Percentiles rank a stretch among this genome's conserved stretches.
Evolutionary conservation across 1,140 invertebrate species (phyloP).

Genomic region (Orius insidiosus): DNA sequence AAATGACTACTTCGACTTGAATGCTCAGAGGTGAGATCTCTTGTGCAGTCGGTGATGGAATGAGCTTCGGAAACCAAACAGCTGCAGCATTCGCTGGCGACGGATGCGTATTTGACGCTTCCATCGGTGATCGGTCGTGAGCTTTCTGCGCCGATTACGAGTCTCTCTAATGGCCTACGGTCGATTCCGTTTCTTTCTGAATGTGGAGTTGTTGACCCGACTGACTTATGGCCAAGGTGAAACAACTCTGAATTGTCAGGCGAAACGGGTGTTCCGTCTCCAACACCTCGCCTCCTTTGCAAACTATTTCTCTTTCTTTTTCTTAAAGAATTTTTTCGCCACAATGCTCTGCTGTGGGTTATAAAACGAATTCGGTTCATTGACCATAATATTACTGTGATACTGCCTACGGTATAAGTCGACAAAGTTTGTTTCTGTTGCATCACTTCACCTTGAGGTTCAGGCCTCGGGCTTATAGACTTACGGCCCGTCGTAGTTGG

Average conservation of each 20-base stretch:
- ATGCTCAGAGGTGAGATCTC: constrained; percentile 19
- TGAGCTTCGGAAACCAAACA: constrained; percentile 16
- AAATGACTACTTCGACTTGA: constrained; percentile 18
- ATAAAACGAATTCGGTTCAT: constrained; percentile 70
- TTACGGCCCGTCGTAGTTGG: constrained; percentile 26
- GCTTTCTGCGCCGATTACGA: constrained; percentile 20
- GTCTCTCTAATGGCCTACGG: constrained; percentile 14
- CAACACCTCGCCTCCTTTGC: constrained; percentile 42
- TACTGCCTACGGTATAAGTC: constrained; percentile 50
- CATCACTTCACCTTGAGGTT: constrained; percentile 23
- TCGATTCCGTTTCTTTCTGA: constrained; percentile 29
- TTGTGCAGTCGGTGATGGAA: constrained; percentile 19
- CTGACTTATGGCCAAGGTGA: constrained; percentile 30
- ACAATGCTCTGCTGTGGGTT: constrained; percentile 85
- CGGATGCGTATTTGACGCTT: constrained; percentile 15
- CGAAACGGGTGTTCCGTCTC: constrained; percentile 36
- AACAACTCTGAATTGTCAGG: constrained; percentile 35
- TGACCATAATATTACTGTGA: constrained; percentile 48
- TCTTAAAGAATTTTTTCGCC: constrained; percentile 79
- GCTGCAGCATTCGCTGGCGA: constrained; percentile 14
- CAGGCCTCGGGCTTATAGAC: constrained; percentile 26
- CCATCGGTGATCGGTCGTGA: constrained; percentile 14
- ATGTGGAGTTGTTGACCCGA: constrained; percentile 62
- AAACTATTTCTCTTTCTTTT: constrained; percentile 49
- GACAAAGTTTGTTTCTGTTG: constrained; percentile 42